Evolutionary conservation across 2,797 vertebrate genomes (phyloP).

Genomic region (Caiman crocodilus): DNA sequence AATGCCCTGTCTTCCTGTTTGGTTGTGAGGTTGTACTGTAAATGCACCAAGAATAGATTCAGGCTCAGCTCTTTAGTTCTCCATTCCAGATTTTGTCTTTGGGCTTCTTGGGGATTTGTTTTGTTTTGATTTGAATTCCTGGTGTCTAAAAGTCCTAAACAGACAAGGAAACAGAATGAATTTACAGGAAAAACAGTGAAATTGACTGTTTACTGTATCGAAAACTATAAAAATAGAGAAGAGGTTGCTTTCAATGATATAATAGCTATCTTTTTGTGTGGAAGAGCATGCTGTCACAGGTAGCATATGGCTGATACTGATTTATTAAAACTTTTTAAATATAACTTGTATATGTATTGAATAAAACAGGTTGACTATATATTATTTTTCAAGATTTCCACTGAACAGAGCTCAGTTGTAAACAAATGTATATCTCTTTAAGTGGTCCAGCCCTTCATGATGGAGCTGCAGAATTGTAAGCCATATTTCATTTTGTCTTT

Average conservation of each 20-base stretch:
- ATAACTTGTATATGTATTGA: not conserved
- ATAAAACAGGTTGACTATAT: not conserved
- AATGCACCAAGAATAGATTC: not conserved
- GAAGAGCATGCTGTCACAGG: too few species aligned
- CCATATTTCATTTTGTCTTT: not conserved
- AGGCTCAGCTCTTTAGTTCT: not conserved
- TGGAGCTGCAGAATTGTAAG: fast-evolving
- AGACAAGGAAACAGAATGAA: not conserved
- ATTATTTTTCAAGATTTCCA: not conserved
- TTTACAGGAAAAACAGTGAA: not conserved
- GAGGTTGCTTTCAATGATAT: too few species aligned
- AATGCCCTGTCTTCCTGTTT: not conserved
- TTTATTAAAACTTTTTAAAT: not conserved
- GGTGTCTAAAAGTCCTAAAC: not conserved
- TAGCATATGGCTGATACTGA: too few species aligned
- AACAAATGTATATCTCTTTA: not conserved
- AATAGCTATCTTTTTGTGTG: too few species aligned
- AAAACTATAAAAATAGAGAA: not conserved
- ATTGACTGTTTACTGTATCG: not conserved
- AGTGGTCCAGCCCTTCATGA: fast-evolving
- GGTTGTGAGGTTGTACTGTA: not conserved
- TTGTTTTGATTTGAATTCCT: not conserved
- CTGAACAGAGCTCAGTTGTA: fast-evolving
- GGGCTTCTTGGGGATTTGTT: not conserved
- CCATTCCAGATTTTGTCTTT: not conserved